Base-by-base conservation (phyloP, 2,113 vertebrate genomes). In the Tragelaphus imberbis region DNA sequence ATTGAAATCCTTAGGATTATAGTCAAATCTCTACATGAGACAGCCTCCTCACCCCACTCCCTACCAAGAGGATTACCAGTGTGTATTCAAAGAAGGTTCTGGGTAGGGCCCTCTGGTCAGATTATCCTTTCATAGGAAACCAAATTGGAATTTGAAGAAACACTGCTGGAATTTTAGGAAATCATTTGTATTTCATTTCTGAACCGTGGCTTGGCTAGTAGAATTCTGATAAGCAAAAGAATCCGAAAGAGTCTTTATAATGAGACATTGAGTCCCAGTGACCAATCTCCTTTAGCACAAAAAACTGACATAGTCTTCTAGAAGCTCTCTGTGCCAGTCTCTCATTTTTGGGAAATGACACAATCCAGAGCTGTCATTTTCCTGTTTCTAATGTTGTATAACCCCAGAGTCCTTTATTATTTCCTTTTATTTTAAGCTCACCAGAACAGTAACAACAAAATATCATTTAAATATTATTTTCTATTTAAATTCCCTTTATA, bases 171-270 rank as follows among this genome's bases (percentile, higher is more conserved):
- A 88, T 95, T 82, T 94, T 97, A 95, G 81, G 71, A 96, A 88
- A 68, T 97, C 59, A 90, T 95, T 97, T 95, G 94, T 84, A 92
- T 97, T 95, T 33, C 56, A 71, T 96, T 97, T 96, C 94, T 91
- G 93, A 96, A 58, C 88, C 33, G 2, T 88, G 61, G 53, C 47
- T 55, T 65, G 58, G 40, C 85, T 88, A 96, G 93, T 81, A 44
- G 93, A 96, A 96, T 95, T 97, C 89, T 91, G 71, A 85, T 94
- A 97, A 97, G 51, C n/a, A 94, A 93, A 90, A 88, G 91, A 97
- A 97, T 30, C 36, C 61, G 55, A 95, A 97, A 84, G 86, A 59
- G 51, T 91, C 47, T 93, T 94, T 25, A 49, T 56, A 94, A 87
- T 56, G 71, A 58, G 5, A 89, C 12, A 10, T 93, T 89, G 85